These are phyloP conservation scores for Jaculus jaculus DNA, from an alignment of 2,113 vertebrate species.

Conservation along the genomic window DNA sequence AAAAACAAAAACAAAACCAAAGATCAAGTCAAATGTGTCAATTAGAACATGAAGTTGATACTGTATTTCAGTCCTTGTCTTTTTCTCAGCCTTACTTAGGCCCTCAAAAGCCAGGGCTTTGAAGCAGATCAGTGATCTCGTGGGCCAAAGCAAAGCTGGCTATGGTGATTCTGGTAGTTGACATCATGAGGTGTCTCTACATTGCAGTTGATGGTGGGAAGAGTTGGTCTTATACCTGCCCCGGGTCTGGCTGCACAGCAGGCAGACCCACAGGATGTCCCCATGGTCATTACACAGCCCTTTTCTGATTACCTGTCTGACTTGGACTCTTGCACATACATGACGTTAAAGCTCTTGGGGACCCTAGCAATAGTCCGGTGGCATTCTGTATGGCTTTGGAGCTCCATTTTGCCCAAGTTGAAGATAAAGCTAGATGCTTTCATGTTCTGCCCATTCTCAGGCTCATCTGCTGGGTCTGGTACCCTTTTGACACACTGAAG, in stretches of 20 bases:
- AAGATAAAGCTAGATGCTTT: background rate
- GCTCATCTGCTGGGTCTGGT: background rate
- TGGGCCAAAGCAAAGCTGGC: too few species aligned
- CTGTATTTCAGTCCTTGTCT: background rate
- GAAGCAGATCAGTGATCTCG: fast-evolving
- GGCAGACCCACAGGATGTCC: background rate
- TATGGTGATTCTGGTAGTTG: fast-evolving
- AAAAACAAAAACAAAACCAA: too few species aligned
- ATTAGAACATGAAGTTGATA: background rate
- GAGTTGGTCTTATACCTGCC: background rate
- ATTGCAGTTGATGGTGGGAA: background rate
- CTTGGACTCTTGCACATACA: background rate
- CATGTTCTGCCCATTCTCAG: background rate
- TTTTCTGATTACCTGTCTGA: background rate
- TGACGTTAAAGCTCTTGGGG: background rate
- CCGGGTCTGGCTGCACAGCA: background rate
- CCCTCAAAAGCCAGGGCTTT: background rate
- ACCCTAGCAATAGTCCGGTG: background rate
- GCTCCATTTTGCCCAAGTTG: background rate
- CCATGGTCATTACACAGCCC: background rate
- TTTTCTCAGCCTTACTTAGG: background rate
- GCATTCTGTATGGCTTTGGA: background rate
- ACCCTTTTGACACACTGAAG: background rate
- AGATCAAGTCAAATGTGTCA: background rate
- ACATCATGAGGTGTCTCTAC: fast-evolving